Evolutionary conservation across 1,140 invertebrate genomes (phyloP), one percentile per base, ranked within the genome.

Genomic region (Harpegnathos saltator): DNA sequence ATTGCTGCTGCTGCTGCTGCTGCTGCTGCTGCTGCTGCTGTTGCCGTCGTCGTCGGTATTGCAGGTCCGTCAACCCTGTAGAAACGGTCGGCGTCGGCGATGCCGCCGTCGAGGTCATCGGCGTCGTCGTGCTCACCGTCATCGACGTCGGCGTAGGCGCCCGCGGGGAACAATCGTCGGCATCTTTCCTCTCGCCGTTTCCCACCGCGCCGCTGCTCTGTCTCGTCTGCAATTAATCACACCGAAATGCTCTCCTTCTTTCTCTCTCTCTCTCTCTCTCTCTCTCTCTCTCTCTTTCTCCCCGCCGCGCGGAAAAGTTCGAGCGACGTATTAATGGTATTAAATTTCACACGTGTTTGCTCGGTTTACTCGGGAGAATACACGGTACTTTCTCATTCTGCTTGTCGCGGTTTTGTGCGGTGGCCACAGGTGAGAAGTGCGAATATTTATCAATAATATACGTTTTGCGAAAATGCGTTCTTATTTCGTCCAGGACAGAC

Each of bases 121-220:
- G 63, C 48, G 81, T 62, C 4, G 62, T 56, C 26, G 84, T 77
- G 38, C 61, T 83, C 68, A 81, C 78, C 50, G 74, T 82, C 52
- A 77, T 84, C 77, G 89, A 83, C 33, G 89, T 89, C 44, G 89
- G 85, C 48, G 89, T 85, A 59, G 78, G 74, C 52, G 88, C 82
- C 77, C 91, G 92, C 29, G 92, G 89, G 5, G 92, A 91, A 72
- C 89, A 87, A 66, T 90, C 87, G 44, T 89, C 89, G 33, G 83
- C 87, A 78, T 91, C 90, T 73, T 86, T 91, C 24, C 91, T 91
- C 56, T 90, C 92, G 54, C 72, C 82, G 83, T 91, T 90, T 75
- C 89, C 92, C 14, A 89, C 89, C 38, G 88, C 86, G 68, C 91
- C 91, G 73, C 91, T 92, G 85, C 90, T 93, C 88, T 93, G 93